A percentile compares a stretch with the other conserved stretches of the same genome.
phyloP scores from a whole-genome alignment of 1,140 invertebrate genomes.

The Papilio machaon region DNA sequence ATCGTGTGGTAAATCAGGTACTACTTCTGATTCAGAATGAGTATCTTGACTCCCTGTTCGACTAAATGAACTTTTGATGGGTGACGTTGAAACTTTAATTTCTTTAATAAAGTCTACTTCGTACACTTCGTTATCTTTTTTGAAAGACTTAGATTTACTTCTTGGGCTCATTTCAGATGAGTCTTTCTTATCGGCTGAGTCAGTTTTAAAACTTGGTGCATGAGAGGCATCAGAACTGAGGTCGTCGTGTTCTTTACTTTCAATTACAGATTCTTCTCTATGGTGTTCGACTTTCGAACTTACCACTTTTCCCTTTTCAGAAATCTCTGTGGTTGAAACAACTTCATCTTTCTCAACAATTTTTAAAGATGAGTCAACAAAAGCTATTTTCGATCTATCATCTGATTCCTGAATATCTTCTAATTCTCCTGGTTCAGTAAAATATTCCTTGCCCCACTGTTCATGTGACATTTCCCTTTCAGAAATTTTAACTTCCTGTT shows the following conservation, averaged over 20 bases:
- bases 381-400: constrained; percentile 70
- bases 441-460: constrained; percentile 82
- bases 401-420: constrained; percentile 74
- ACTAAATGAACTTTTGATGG: constrained; percentile 79
- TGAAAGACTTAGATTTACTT: constrained; percentile 77
- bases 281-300: constrained; percentile 78
- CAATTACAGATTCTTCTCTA: constrained; percentile 80
- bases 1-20: constrained; percentile 78
- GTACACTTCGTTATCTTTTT: constrained; percentile 79
- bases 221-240: constrained; percentile 80
- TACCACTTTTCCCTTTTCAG: constrained; percentile 78
- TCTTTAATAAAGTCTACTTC: constrained; percentile 82
- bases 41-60: constrained; percentile 82
- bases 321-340: constrained; percentile 73
- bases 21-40: constrained; percentile 82
- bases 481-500: constrained; percentile 79
- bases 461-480: constrained; percentile 81
- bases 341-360: constrained; percentile 79
- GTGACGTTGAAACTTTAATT: constrained; percentile 79
- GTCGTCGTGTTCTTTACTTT: constrained; percentile 81
- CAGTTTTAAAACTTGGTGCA: constrained; percentile 80
- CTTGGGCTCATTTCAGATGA: constrained; percentile 76
- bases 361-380: constrained; percentile 74
- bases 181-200: constrained; percentile 70
- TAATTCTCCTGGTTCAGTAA: constrained; percentile 77